A percentile compares a stretch with the other conserved stretches of the same genome.
phyloP scores from a whole-genome alignment of 2,113 vertebrate genomes.

The Sinosuthora webbiana region DNA sequence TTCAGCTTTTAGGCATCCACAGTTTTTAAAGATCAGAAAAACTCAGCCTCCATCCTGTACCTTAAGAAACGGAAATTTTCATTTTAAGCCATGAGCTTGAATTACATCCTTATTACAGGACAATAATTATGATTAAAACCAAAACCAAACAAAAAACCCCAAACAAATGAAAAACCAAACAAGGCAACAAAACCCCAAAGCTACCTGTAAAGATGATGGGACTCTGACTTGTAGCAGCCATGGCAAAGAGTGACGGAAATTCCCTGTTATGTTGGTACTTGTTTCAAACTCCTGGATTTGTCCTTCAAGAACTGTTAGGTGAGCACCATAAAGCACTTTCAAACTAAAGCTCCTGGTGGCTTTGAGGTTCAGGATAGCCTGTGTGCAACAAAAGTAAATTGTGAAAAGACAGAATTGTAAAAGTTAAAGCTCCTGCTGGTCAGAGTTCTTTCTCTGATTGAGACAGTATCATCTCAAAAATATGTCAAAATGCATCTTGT shows the following conservation, averaged over 20 bases:
- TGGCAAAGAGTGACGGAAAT: constrained; percentile 71
- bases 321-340: constrained; percentile 60
- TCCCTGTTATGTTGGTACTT: constrained; percentile 65
- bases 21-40: neutral
- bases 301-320: constrained; percentile 40
- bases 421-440: neutral
- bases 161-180: neutral
- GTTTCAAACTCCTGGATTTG: constrained; percentile 51
- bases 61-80: neutral
- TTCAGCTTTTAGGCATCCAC: neutral
- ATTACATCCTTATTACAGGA: neutral
- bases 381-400: neutral
- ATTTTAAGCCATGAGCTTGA: neutral
- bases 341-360: constrained; percentile 54
- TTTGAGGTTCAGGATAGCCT: constrained; percentile 65
- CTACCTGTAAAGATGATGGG: constrained; percentile 71
- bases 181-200: neutral
- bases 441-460: neutral
- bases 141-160: neutral
- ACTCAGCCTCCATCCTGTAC: neutral
- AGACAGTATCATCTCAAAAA: neutral
- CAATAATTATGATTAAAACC: neutral
- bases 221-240: constrained; percentile 69
- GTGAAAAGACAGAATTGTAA: neutral
- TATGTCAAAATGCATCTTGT: neutral